Base-by-base conservation (phyloP, 1,140 invertebrate species). In the Hylaeus anthracinus region DNA sequence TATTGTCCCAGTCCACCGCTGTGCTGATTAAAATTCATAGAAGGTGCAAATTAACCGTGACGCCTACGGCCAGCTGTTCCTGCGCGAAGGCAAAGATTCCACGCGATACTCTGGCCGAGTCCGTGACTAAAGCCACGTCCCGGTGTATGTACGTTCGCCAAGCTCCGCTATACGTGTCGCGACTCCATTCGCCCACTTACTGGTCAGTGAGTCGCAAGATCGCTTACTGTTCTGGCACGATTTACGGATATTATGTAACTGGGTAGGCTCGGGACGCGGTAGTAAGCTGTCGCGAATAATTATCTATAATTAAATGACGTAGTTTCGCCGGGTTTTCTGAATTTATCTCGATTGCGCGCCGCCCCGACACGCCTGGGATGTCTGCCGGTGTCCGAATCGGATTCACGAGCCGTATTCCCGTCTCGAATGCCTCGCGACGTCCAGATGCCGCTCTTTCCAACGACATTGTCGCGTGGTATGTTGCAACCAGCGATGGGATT, bases 11-110 rank as follows among this genome's bases (percentile, higher is more conserved):
- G 69, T 80, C 67, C 75, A 72, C 65, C 14, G 77, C 60, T 66
- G 84, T 63, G 87, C 86, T 89, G 84, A 89, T 91, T 90, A 88
- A 91, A 90, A 91, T 90, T 91, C 88, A 90, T 90, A 80, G 88
- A 86, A 88, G 89, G 89, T 90, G 90, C 86, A 88, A 89, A 90
- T 91, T 90, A 91, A 90, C 85, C 84, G 86, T 89, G 88, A 87
- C 85, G 85, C 76, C 79, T 79, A 79, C 83, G 84, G 83, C 82
- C 85, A 89, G 88, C 88, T 88, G 88, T 88, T 89, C 82, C 72
- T 82, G 81, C 60, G 85, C 63, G 67, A 71, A 26, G 53, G 73
- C 79, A 73, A 74, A 64, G 64, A 84, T 85, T 84, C 81, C 82
- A 80, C 80, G 66, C 88, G 79, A 84, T 75, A 83, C 75, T 69